These are phyloP conservation scores for Sisor rabdophorus DNA, from an alignment of 2,113 vertebrate genomes.

Conservation along the genomic window DNA sequence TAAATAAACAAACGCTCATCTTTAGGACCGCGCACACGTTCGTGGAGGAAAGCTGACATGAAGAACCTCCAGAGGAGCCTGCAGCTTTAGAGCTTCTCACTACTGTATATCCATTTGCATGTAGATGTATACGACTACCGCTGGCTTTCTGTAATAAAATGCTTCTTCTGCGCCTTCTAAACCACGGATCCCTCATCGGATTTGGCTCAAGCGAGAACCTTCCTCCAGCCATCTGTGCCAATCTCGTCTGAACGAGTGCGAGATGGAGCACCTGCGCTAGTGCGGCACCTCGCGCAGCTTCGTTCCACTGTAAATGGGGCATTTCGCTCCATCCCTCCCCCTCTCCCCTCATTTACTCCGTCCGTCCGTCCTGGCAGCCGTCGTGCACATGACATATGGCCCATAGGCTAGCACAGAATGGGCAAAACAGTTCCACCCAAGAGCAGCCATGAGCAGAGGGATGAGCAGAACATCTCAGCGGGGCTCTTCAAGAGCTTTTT, in stretches of 20 bases:
- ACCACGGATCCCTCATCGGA: conserved; percentile 19
- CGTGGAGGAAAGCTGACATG: background rate
- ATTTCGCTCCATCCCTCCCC: conserved; percentile 20
- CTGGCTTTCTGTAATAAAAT: too few relatives aligned
- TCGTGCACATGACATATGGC: conserved; percentile 33
- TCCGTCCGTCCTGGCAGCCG: conserved; percentile 17
- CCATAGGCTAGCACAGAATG: conserved; percentile 17
- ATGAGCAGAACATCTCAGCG: conserved; percentile 26
- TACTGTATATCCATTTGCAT: too few relatives aligned
- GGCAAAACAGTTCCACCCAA: conserved; percentile 14
- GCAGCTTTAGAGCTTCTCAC: background rate
- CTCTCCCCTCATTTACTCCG: background rate
- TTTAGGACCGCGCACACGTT: background rate
- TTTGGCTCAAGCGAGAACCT: conserved; percentile 28
- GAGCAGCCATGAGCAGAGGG: conserved; percentile 18
- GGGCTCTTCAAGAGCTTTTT: conserved; percentile 37
- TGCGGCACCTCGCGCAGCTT: conserved; percentile 56
- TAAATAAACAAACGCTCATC: too few relatives aligned
- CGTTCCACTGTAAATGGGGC: conserved; percentile 44
- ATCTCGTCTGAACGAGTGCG: conserved; percentile 58
- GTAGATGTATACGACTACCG: too few relatives aligned
- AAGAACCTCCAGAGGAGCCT: background rate
- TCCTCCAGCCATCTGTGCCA: conserved; percentile 52
- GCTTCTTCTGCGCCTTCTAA: background rate
- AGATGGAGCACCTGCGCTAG: conserved; percentile 60